Evolutionary conservation across 2,888 invertebrate species (phyloP).

Genomic region (Deroplatys truncata): DNA sequence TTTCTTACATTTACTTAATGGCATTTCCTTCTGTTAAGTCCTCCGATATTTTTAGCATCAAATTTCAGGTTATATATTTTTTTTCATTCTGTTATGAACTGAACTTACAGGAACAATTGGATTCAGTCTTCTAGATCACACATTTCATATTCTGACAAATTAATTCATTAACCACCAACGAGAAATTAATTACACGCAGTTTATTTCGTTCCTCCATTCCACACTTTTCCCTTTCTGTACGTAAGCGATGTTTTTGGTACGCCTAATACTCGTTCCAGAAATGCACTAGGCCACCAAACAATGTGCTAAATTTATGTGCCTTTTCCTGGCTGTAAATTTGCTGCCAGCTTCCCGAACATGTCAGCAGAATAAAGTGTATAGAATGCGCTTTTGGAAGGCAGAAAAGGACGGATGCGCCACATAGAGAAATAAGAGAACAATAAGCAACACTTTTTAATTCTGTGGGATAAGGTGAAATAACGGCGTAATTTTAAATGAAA

Average conservation of each 20-base stretch:
- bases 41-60: too few species aligned
- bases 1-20: too few species aligned
- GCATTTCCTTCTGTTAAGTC: too few species aligned
- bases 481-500: not conserved
- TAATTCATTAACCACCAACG: too few species aligned
- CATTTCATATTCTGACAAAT: too few species aligned
- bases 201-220: not conserved
- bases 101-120: too few species aligned
- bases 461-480: not conserved
- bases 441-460: not conserved
- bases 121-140: too few species aligned
- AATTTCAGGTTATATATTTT: too few species aligned
- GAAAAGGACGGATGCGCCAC: not conserved
- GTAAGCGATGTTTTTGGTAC: not conserved
- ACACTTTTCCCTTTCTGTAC: not conserved
- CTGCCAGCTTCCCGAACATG: slow-evolving; percentile 3
- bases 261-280: not conserved
- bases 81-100: too few species aligned
- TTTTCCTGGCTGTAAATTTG: slow-evolving; percentile 12
- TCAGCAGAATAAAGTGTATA: not conserved
- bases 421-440: not conserved
- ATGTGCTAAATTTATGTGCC: not conserved
- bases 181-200: too few species aligned
- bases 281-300: not conserved
- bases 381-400: not conserved